Evolutionary conservation across 2,797 vertebrate species (phyloP), one percentile per base, ranked within the genome.

Genomic region (Notamacropus eugenii): DNA sequence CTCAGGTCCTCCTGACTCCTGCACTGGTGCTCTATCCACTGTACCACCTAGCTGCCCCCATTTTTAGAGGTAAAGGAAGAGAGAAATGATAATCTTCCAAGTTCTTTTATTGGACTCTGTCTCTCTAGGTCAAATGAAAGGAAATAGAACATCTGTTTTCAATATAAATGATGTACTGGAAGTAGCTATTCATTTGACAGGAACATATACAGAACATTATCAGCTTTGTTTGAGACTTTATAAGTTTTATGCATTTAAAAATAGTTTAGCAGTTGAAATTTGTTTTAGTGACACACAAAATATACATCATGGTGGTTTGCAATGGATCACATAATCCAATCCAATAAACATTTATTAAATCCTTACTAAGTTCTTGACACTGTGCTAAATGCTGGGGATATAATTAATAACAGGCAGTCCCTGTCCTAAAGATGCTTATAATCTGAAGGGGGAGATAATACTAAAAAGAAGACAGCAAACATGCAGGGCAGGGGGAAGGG

Each of bases 41-140:
- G 46, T 46, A 46, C 46, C 46, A 46, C 46, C 46, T 46, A 46
- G 46, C 46, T 46, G 46, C 46, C 3, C 46, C 46, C 46, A 46
- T 99, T 98, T 99, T 99, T 97, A 99, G 99, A 99, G 99, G 99
- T 97, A 99, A 98, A 98, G 99, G 99, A 96, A 99, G 99, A 99
- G 99, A 99, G 99, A 99, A 99, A 99, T 98, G 99, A 99, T 96
- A 99, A 99, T 98, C 99, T 99, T 91, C 99, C 99, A 93, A 99
- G 99, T 97, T 99, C 55, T 99, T 99, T 97, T 99, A 99, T 97
- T 99, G 99, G 98, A 99, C 99, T 98, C 99, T 14, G 99, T 98
- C 99, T 99, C 92, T 99, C 99, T 98, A 99, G 99, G 98, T 99
- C 99, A 98, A 99, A 99, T 90, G 99, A 99, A 96, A 99, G 99